phyloP scores from a whole-genome alignment of 2,888 invertebrate species.

The Drosophila maculinotata region DNA sequence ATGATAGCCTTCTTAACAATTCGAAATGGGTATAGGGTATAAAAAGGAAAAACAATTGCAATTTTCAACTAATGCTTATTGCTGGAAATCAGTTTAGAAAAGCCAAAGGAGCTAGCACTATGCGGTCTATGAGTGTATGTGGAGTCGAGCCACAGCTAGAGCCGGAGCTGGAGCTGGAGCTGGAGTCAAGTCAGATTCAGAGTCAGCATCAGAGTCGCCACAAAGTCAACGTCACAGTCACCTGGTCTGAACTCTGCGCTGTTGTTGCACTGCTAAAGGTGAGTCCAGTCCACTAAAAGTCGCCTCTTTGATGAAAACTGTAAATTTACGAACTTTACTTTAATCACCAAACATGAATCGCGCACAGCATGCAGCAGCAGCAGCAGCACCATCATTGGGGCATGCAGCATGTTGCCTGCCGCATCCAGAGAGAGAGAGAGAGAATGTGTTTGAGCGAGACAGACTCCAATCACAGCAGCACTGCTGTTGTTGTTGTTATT shows the following conservation, averaged over 20 bases:
- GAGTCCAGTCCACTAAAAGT: slow-evolving; percentile 82
- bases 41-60: slow-evolving; percentile 78
- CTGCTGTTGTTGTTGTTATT: slow-evolving; percentile 43
- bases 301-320: slow-evolving; percentile 83
- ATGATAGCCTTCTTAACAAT: background rate
- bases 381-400: slow-evolving; percentile 26
- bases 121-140: slow-evolving; percentile 39
- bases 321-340: slow-evolving; percentile 84
- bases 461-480: slow-evolving; percentile 12
- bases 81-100: slow-evolving; percentile 83
- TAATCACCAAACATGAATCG: slow-evolving; percentile 84
- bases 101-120: slow-evolving; percentile 66
- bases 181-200: slow-evolving; percentile 33
- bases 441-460: slow-evolving; percentile 2
- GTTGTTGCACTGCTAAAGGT: slow-evolving; percentile 80
- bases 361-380: slow-evolving; percentile 78
- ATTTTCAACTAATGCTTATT: slow-evolving; percentile 84
- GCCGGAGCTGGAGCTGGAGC: slow-evolving; percentile 29
- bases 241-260: slow-evolving; percentile 78
- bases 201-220: slow-evolving; percentile 54
- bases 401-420: slow-evolving; percentile 14
- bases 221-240: slow-evolving; percentile 75
- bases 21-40: background rate
- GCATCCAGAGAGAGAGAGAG: background rate
- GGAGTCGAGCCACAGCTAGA: slow-evolving; percentile 46